Base-by-base conservation (phyloP, 2,113 vertebrate genomes). In the Planiliza haematocheilus region DNA sequence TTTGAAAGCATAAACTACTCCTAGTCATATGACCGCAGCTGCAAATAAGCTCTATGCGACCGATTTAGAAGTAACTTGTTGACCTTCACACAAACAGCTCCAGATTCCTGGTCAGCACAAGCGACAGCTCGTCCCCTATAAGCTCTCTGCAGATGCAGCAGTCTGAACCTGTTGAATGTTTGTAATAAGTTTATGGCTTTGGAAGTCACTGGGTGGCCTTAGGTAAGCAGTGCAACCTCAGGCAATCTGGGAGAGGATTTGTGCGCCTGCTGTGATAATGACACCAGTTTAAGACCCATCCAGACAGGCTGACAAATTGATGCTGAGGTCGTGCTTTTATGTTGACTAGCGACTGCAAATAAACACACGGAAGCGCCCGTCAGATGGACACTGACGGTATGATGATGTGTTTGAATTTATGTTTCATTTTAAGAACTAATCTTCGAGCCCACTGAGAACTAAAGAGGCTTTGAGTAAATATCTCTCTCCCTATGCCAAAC, bases 231-330 rank as follows among this genome's bases (percentile, higher is more conserved):
- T 7, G 69, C 61, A 72, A 73, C 87, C 74, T 81, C 63, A 71
- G 71, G 80, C 64, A 75, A 80, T 83, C 82, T 80, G 72, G 62
- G 37, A 79, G 71, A 37, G 36, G 84, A 82, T 88, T 79, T 81
- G 49, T 9, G 13, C 85, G 13, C 86, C 82, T 51, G 79, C 85
- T 88, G 86, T 72, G 89, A 83, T 91, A 87, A 90, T 85, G 81
- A 86, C 81, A 78, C 36, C 37, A 55, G 60, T 89, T 86, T 83
- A 86, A 90, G 58, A 79, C 50, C 69, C 76, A 71, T 78, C 63
- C 85, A 78, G 79, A 86, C 77, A 77, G 67, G 79, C 77, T 72
- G 84, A 82, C 77, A 86, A 86, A 85, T 62, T 79, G 79, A 57
- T 71, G 83, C 82, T 80, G 80, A 88, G 59, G 62, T 42, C 6